Conservation (phyloP, 1,140 invertebrate species). For the Apis florea region DNA sequence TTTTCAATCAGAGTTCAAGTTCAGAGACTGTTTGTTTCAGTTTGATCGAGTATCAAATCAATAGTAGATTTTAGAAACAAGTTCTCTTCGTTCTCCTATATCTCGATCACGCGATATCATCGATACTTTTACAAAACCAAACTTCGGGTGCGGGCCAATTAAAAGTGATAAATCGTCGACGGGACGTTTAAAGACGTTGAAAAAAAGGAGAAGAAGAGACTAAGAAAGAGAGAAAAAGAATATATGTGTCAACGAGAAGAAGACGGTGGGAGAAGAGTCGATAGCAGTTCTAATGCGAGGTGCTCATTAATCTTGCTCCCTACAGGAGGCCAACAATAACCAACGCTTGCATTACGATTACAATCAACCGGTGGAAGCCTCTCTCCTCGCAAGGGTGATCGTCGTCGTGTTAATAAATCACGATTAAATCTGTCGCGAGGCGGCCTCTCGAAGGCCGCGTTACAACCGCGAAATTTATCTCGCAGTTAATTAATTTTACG, state of each 20-base stretch:
- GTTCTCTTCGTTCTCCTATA: too few relatives aligned
- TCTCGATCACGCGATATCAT: too few relatives aligned
- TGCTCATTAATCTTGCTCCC: constrained; percentile 37
- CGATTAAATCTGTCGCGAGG: constrained; percentile 42
- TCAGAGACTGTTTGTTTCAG: too few relatives aligned
- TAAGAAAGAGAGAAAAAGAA: background rate
- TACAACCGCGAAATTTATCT: constrained; percentile 30
- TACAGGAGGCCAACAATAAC: constrained; percentile 23
- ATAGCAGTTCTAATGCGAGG: constrained; percentile 25
- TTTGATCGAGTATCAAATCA: too few relatives aligned
- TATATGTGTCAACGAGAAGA: constrained; percentile 20
- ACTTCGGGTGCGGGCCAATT: constrained; percentile 5
- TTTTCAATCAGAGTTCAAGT: too few relatives aligned
- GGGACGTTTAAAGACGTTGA: background rate
- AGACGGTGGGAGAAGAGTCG: constrained; percentile 9
- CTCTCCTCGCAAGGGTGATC: constrained; percentile 15
- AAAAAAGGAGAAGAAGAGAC: background rate
- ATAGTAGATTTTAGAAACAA: too few relatives aligned
- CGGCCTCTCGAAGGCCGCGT: constrained; percentile 17
- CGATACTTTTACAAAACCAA: background rate
- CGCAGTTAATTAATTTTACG: constrained; percentile 38
- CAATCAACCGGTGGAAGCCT: background rate
- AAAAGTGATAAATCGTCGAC: constrained; percentile 34
- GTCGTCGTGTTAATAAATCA: constrained; percentile 39
- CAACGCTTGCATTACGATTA: constrained; percentile 35